These are phyloP conservation scores for pig (Sus scrofa) DNA, from an alignment of 2,113 vertebrate species.

Conservation along the genomic window DNA sequence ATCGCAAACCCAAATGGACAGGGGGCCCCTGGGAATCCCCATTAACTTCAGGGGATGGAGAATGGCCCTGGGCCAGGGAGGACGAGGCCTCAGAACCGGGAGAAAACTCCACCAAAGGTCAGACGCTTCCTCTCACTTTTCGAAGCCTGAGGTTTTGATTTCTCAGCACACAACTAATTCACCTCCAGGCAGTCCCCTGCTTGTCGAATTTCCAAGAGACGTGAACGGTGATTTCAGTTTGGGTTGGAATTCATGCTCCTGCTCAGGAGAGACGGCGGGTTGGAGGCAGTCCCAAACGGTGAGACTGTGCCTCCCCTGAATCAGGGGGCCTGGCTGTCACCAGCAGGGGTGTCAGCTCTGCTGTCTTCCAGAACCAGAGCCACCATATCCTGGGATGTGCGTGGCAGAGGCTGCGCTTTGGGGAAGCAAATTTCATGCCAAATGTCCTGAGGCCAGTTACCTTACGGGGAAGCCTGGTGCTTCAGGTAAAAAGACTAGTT, in stretches of 20 bases:
- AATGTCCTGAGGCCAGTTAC: neutral
- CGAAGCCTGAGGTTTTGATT: slow-evolving; percentile 66
- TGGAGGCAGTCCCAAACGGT: slow-evolving; percentile 18
- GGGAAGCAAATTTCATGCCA: neutral
- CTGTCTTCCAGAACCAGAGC: neutral
- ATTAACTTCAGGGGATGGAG: neutral
- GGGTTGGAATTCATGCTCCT: slow-evolving; percentile 51
- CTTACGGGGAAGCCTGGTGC: neutral
- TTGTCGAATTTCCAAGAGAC: slow-evolving; percentile 65
- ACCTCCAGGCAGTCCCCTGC: neutral
- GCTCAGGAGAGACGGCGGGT: slow-evolving; percentile 18
- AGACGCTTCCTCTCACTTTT: slow-evolving; percentile 65
- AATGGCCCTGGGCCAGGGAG: rapidly evolving
- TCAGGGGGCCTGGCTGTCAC: rapidly evolving
- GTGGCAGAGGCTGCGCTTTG: neutral
- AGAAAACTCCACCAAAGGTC: slow-evolving; percentile 54
- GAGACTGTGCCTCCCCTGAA: slow-evolving; percentile 28
- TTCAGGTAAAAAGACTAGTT: neutral
- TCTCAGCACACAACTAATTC: slow-evolving; percentile 68
- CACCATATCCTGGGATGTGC: neutral
- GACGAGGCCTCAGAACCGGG: neutral
- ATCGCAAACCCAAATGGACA: neutral
- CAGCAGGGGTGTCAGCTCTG: neutral
- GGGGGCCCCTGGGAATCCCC: neutral
- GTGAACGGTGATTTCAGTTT: neutral